These are phyloP conservation scores for Drosophila hydei DNA, from an alignment of 1,140 invertebrate species.

Conservation along the genomic window DNA sequence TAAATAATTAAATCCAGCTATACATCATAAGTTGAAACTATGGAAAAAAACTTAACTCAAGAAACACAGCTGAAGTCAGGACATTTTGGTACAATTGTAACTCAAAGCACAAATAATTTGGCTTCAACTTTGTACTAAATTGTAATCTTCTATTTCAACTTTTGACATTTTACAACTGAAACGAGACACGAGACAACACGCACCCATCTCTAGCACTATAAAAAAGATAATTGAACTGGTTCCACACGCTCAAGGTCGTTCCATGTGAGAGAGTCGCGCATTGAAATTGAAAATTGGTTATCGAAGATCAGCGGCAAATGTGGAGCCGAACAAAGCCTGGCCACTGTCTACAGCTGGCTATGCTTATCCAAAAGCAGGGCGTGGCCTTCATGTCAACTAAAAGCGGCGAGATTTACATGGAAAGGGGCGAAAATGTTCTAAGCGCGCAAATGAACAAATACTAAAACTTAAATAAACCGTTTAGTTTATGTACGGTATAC, in stretches of 20 bases:
- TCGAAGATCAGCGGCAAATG: conserved; percentile 57
- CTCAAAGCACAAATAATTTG: no score
- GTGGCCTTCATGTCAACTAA: conserved; percentile 3
- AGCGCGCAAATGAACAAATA: conserved; percentile 8
- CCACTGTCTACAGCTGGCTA: conserved; percentile 48
- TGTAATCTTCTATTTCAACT: no score
- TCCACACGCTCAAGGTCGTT: conserved; percentile 68
- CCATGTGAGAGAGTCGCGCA: conserved; percentile 58
- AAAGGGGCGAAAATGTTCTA: neutral
- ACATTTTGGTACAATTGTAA: no score
- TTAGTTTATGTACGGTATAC: conserved; percentile 9
- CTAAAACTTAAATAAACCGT: conserved; percentile 3
- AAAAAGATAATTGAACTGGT: conserved; percentile 55
- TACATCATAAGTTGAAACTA: no score
- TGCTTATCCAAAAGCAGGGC: neutral
- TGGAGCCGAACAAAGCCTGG: conserved; percentile 56
- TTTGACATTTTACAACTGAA: neutral
- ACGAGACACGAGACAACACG: neutral
- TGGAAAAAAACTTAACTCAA: no score
- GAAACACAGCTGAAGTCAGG: no score
- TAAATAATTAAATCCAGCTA: no score
- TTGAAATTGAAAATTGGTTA: conserved; percentile 48
- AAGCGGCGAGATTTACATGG: conserved; percentile 14
- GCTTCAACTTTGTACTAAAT: no score
- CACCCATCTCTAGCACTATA: neutral